Base-by-base conservation (phyloP, 1,140 invertebrate species). In the Gryon sp. region DNA sequence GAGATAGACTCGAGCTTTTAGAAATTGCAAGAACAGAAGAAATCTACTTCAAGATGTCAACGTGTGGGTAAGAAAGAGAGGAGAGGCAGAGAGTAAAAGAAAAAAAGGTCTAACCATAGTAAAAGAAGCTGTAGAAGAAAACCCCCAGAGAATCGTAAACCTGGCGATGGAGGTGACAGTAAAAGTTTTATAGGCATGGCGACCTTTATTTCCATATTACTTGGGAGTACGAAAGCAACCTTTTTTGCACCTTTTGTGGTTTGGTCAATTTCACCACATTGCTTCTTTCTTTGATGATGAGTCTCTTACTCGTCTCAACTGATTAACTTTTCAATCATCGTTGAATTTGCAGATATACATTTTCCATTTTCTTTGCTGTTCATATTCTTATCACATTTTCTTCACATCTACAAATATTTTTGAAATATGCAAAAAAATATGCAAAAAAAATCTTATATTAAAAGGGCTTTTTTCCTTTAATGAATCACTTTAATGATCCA, bases 141-240 rank as follows among this genome's bases (percentile, higher is more conserved):
- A 34, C 43, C 82, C 76, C 77, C 6, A 45, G 73, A 62, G 80
- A 78, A 79, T 65, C 80, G 80, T 83, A 83, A 83, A 83, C 72
- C 66, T 68, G n/a, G 41, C 77, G 60, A 59, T 80, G 73, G 74
- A 82, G 80, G 80, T 83, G 83, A 83, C 82, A 82, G 76, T 84
- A 84, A 84, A 84, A 83, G 82, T 84, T 84, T 84, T 83, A 83
- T 82, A 80, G 68, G 79, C 68, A 82, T 81, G 78, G 72, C 81
- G 69, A 81, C 82, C 82, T 83, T 82, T 84, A 84, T 84, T 84
- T 83, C 80, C 82, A 84, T 84, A 83, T 79, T 84, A 79, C 73
- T 82, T 72, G 66, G 46, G 74, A 69, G 77, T 74, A 77, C 73
- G 76, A 82, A 83, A 72, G 76, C 69, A 79, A 45, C 60, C 50